A percentile compares a stretch with the other conserved stretches of the same genome.
phyloP scores from a whole-genome alignment of 2,888 invertebrate genomes.

The Empis livida region DNA sequence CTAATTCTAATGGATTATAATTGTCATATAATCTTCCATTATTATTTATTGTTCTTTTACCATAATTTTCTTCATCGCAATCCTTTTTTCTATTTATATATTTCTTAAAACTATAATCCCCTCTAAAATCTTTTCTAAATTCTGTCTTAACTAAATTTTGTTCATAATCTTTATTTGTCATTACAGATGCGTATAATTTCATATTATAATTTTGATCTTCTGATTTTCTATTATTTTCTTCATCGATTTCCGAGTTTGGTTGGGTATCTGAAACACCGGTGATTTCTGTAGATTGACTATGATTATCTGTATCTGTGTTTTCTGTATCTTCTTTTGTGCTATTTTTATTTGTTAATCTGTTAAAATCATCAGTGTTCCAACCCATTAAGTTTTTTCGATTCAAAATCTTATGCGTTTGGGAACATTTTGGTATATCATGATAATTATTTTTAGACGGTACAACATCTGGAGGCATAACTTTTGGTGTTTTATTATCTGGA shows the following conservation, averaged over 20 bases:
- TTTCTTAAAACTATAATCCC: slow-evolving; percentile 31
- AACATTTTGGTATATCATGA: slow-evolving; percentile 8
- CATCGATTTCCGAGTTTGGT: slow-evolving; percentile 17
- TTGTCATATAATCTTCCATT: slow-evolving; percentile 22
- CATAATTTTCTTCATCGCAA: slow-evolving; percentile 14
- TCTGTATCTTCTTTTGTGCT: slow-evolving; percentile 6
- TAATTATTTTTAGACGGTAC: slow-evolving; percentile 39
- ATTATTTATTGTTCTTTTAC: slow-evolving; percentile 2
- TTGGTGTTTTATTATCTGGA: slow-evolving; percentile 21
- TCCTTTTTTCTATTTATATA: slow-evolving; percentile 29
- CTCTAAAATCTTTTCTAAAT: slow-evolving; percentile 14
- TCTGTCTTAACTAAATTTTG: neutral
- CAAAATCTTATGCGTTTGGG: slow-evolving; percentile 9
- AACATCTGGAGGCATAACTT: slow-evolving; percentile 49
- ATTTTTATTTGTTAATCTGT: slow-evolving; percentile 6
- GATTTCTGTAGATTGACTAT: slow-evolving; percentile 33
- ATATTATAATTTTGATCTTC: neutral
- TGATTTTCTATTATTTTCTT: slow-evolving; percentile 5
- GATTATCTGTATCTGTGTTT: slow-evolving; percentile 19
- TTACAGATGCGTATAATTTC: neutral
- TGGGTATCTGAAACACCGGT: slow-evolving; percentile 30
- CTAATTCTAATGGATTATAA: slow-evolving; percentile 3
- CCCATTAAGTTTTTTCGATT: slow-evolving; percentile 49
- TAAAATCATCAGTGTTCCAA: slow-evolving; percentile 42
- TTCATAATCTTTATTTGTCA: neutral